Percentiles rank a stretch among this genome's conserved stretches.
Evolutionary conservation across 2,888 invertebrate genomes (phyloP).

Genomic region (Tachina fera): DNA sequence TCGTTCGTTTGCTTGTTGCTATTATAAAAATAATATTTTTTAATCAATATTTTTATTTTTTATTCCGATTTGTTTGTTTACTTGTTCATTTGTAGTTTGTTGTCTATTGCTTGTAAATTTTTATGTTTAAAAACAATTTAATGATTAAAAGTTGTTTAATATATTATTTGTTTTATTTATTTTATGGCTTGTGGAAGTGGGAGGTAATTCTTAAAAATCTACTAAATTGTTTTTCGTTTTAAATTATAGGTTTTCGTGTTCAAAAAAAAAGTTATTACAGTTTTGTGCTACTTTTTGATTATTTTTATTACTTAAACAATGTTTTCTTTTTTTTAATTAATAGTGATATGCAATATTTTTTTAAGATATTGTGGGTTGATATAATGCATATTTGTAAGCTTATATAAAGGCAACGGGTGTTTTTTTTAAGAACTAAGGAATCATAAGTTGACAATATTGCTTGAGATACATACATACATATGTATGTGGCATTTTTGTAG

Average conservation of each 20-base stretch:
- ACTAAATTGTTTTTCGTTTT: not conserved
- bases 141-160: conserved; percentile 8
- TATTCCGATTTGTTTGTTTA: conserved; percentile 29
- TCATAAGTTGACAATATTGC: too few species aligned
- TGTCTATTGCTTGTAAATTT: conserved; percentile 24
- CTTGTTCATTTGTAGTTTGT: conserved; percentile 24
- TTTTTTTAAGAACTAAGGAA: too few species aligned
- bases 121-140: conserved; percentile 25
- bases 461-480: too few species aligned
- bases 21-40: conserved; percentile 7
- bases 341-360: conserved; percentile 3
- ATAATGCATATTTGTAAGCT: not conserved
- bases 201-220: conserved; percentile 19
- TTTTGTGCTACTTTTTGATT: conserved; percentile 9
- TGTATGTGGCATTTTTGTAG: too few species aligned
- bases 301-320: conserved; percentile 14
- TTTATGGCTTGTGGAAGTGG: conserved; percentile 45
- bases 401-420: too few species aligned
- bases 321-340: not conserved
- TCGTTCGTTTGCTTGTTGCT: not conserved
- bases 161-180: not conserved
- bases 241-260: not conserved
- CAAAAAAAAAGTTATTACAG: not conserved
- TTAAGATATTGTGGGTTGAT: not conserved
- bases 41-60: conserved; percentile 24